Base-by-base conservation (phyloP, 1,140 invertebrate species). In the Penaeus japonicus region DNA sequence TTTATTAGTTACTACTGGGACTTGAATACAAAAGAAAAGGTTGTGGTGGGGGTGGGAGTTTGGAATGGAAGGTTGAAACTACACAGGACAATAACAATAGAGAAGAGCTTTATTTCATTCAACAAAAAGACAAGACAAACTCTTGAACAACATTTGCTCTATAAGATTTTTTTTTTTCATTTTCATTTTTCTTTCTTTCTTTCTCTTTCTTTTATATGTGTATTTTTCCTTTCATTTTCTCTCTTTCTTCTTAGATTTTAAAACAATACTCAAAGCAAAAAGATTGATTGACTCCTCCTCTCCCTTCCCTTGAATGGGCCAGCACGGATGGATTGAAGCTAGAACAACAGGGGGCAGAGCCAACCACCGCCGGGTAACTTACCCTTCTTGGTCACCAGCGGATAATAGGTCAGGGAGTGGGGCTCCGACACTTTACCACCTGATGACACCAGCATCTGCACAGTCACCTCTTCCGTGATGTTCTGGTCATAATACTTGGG, bases 341-440 rank as follows among this genome's bases (percentile, higher is more conserved):
- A 79, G 55, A 84, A 47, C 47, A 47, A 47, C 47, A 15, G 47
- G 47, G 47, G 47, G 47, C 47, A 47, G 0, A 47, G 47, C 47
- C 47, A 47, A 47, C 47, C 47, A 47, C 47, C 47, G 81, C 80
- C 87, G 27, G 30, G 15, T 27, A 54, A 84, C 87, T 80, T 78
- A 89, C 87, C 87, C 59, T 47, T 79, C 82, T 89, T 89, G 82
- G 65, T 77, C 53, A 78, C 55, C 27, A 80, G 57, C 18, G 87
- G 87, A 24, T 65, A 59, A 78, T 98, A 99, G 89, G 95, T 94
- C 93, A 99, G 98, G 55, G 94, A 94, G 92, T 97, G 96, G 35
- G 97, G 95, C 92, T 99, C 97, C 92, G 97, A 97, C 80, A 95
- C 95, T 93, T 97, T 97, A 88, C 96, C 96, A 79, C 96, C 96